Base-by-base conservation (phyloP, 2,797 vertebrate genomes). In the Rhinella marina region DNA sequence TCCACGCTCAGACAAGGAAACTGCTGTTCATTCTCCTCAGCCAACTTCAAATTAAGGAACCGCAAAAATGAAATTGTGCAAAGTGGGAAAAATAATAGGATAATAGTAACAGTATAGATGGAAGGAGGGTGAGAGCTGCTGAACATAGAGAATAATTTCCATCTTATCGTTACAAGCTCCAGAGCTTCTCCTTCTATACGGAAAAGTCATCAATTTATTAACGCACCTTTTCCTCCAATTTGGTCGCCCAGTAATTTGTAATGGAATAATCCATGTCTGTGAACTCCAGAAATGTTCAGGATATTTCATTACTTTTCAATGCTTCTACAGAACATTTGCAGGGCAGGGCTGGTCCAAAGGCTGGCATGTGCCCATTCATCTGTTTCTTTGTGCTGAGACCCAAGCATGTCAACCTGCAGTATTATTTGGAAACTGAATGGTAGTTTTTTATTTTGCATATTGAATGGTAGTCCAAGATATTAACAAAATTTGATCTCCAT, bases 161-260 rank as follows among this genome's bases (percentile, higher is more conserved):
- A 23, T 88, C 73, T 56, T 66, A 59, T 77, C 41, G 41, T 6
- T 41, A 41, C 41, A 70, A 56, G 86, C 79, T 76, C 25, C 80
- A 61, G 14, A 41, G 78, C 75, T 80, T 84, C 82, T 84, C 62
- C 10, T 41, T 41, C 5, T 41, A 6, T 41, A 85, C 19, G 81
- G 87, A 88, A 84, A 57, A 25, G 59, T 75, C 57, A 81, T 82
- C 66, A 75, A 76, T 57, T 62, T 81, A 66, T 75, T 76, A 85
- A 62, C 86, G 90, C 91, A 90, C 52, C 17, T 85, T 85, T 89
- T 10, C 12, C 50, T 27, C 32, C 32, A 5, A 41, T 41, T 41
- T 5, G 32, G 8, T 68, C 2, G 13, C 17, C 11, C 10, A 27
- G 27, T 41, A 8, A 54, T 41, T 23, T 41, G 27, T 23, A 66